Base-by-base conservation (phyloP, 2,113 vertebrate genomes). In the Montifringilla adamsi region DNA sequence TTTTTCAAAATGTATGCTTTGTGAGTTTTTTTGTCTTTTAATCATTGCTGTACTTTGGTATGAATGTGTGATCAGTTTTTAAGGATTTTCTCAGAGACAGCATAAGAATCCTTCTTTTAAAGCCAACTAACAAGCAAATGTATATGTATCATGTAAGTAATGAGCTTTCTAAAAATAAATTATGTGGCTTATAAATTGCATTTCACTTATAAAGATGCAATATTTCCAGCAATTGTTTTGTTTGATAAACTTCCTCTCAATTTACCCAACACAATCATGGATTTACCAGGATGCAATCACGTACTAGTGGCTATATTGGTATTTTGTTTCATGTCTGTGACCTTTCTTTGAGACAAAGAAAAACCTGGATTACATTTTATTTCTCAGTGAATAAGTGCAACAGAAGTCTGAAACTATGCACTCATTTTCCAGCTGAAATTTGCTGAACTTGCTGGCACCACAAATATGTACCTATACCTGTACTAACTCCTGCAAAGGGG, bases 231-330 rank as follows among this genome's bases (percentile, higher is more conserved):
- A 52, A 47, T 13, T 52, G 0, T 3, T 60, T 79, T 11, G 6
- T 66, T 83, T 6, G 28, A 28, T 28, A 47, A 41, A 31, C 14
- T 70, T n/a, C 18, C 4, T 70, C 13, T 66, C 43, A 69, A 89
- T 33, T 69, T 27, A n/a, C 8, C 6, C 20, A 66, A 28, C 8
- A 28, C 6, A n/a, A 14, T 58, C 8, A 49, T 49, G 13, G 9
- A n/a, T 58, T 49, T 49, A 49, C 24, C 5, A 27, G 10, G 6
- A 60, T 0, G 2, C 7, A 43, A 7, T 37, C 14, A 41, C 6
- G 0, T 66, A 27, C 7, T n/a, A 33, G 1, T 22, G 15, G 1
- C 30, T 75, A 14, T 50, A 37, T 0, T 76, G 31, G 10, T 17
- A 62, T 39, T 87, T 82, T 16, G 23, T 39, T 67, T 81, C 28